These are phyloP conservation scores for Recurvirostra avosetta DNA, from an alignment of 2,113 vertebrate species.

Conservation along the genomic window DNA sequence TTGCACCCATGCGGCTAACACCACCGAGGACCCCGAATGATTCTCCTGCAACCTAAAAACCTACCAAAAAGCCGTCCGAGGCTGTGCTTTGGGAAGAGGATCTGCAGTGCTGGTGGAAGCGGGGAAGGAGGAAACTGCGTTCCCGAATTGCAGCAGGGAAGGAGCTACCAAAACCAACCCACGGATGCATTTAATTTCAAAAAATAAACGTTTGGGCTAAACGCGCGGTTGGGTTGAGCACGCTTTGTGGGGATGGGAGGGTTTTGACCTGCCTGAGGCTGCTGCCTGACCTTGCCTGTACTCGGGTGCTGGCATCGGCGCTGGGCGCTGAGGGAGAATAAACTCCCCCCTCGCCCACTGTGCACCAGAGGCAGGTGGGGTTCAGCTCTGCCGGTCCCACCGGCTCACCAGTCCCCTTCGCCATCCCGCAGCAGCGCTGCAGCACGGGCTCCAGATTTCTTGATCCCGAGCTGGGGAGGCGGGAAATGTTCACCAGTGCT, in stretches of 20 bases:
- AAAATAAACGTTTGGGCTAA: neutral
- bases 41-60: neutral
- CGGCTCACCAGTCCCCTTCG: neutral
- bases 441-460: neutral
- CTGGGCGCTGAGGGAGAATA: neutral
- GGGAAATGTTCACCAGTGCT: neutral
- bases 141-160: neutral
- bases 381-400: neutral
- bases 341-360: neutral
- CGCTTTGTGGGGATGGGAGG: neutral
- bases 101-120: neutral
- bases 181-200: neutral
- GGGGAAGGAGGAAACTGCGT: fast-evolving
- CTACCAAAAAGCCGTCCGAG: neutral
- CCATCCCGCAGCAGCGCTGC: fast-evolving
- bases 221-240: fast-evolving
- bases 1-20: fast-evolving
- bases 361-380: neutral
- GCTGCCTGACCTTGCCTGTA: neutral
- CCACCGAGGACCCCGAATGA: neutral
- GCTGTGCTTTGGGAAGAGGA: neutral
- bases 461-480: neutral
- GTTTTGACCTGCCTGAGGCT: neutral
- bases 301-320: neutral
- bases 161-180: neutral